phyloP scores from a whole-genome alignment of 2,797 vertebrate genomes.

The Xyrichtys novacula region DNA sequence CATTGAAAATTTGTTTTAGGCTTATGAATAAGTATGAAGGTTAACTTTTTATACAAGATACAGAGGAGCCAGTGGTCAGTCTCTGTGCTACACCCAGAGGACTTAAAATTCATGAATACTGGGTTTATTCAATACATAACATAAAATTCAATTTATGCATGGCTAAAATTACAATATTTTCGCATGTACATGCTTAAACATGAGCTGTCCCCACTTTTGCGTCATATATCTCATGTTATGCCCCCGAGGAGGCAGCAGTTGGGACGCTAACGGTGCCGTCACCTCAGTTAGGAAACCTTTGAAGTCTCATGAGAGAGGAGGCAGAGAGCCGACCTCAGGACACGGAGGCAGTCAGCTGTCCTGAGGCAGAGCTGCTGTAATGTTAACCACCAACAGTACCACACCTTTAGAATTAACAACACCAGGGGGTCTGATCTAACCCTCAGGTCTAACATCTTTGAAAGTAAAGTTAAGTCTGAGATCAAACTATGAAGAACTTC shows the following conservation, averaged over 20 bases:
- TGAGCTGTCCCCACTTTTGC: not conserved
- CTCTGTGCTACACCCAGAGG: not conserved
- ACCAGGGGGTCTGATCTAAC: slow-evolving; percentile 2
- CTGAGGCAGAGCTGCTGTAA: slow-evolving; percentile 18
- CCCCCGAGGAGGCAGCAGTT: slow-evolving; percentile 22
- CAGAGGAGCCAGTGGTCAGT: too few species aligned
- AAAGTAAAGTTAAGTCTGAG: not conserved
- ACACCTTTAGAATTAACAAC: slow-evolving; percentile 10
- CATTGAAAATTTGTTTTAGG: too few species aligned
- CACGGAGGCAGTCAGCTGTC: slow-evolving; percentile 8
- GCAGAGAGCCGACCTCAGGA: slow-evolving; percentile 27
- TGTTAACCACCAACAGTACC: slow-evolving; percentile 29
- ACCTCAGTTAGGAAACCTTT: slow-evolving; percentile 57
- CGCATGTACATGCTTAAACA: not conserved
- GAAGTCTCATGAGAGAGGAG: slow-evolving; percentile 54
- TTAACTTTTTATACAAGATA: too few species aligned
- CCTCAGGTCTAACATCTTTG: not conserved
- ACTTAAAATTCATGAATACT: not conserved
- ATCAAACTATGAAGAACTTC: too few species aligned
- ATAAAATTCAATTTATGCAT: not conserved
- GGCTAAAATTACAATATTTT: not conserved
- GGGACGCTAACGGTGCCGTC: slow-evolving; percentile 17
- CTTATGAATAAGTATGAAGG: too few species aligned
- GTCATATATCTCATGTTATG: not conserved
- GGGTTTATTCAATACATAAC: not conserved